Base-by-base conservation (phyloP, 1,140 invertebrate genomes). In the Zaprionus ornatus region DNA sequence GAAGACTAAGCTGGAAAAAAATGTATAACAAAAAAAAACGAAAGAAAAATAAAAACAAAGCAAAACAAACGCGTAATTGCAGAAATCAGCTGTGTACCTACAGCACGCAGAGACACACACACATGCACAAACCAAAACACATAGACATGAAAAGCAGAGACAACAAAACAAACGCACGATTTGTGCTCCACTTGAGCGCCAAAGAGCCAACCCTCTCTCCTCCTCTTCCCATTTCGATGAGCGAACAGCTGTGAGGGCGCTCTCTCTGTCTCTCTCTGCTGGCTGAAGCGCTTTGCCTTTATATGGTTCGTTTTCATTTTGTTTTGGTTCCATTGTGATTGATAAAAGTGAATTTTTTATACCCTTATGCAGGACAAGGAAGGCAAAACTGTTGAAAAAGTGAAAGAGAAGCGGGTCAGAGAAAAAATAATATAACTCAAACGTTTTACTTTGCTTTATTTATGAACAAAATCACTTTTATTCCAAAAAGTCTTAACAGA, bases 31-130 rank as follows among this genome's bases (percentile, higher is more conserved):
- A 74, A 73, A 77, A 29, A 62, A 84, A 50, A 17, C n/a, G 15
- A 50, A 68, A 65, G 57, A 80, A 75, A 72, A 91, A 79, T 78
- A 83, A 88, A 73, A 86, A 86, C 45, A 50, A 82, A 84, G 83
- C 80, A 90, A 91, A 88, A 90, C 80, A 81, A 84, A 90, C 78
- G 87, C 90, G 83, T 90, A 91, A 87, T 90, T 87, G 90, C 90
- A 91, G 91, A 91, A 91, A 91, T 91, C 91, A 91, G 91, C 91
- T 91, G 91, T 91, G 87, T 91, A 91, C 84, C 86, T 80, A 90
- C 83, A 82, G 79, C 83, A 77, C 62, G 61, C 57, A 80, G 29
- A 74, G 63, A 64, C 57, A 42, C 7, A 17, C 40, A 48, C 70
- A 82, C 59, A 56, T 48, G 7, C 42, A 48, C 17, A 19, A 17